These are phyloP conservation scores for Eurosta solidaginis DNA, from an alignment of 1,140 invertebrate genomes.

Conservation along the genomic window DNA sequence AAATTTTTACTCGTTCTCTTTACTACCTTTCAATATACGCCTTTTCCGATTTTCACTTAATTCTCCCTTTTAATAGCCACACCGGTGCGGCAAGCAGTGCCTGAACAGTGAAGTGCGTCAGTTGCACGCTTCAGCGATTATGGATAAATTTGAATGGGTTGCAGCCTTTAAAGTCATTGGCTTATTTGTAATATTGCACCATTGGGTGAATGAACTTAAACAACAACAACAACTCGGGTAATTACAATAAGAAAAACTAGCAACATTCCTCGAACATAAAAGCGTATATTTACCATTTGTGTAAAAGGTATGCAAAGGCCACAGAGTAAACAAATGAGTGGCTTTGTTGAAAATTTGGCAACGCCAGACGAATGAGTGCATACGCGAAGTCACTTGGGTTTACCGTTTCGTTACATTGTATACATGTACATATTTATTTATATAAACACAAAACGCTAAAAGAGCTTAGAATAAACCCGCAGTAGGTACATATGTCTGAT, in stretches of 20 bases:
- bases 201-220: not conserved
- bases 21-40: not conserved
- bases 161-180: conserved; percentile 13
- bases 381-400: not conserved
- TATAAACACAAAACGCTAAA: too few relatives aligned
- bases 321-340: not conserved
- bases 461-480: too few relatives aligned
- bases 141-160: not conserved
- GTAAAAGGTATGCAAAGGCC: not conserved
- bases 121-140: not conserved
- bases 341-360: not conserved
- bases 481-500: too few relatives aligned
- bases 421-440: not conserved
- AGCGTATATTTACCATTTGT: too few relatives aligned
- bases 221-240: not conserved
- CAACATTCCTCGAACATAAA: not conserved
- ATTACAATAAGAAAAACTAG: not conserved
- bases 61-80: not conserved
- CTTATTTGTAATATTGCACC: not conserved
- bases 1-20: too few relatives aligned
- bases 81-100: not conserved
- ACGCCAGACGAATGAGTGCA: not conserved
- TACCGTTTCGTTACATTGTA: not conserved
- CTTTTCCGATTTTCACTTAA: not conserved
- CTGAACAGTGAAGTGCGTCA: not conserved